A percentile compares a stretch with the other conserved stretches of the same genome.
Evolutionary conservation across 30 jellyfish, hydroid and myxozoan genomes (phyloP).

Genomic region (Hydractinia symbiolongicarpus): DNA sequence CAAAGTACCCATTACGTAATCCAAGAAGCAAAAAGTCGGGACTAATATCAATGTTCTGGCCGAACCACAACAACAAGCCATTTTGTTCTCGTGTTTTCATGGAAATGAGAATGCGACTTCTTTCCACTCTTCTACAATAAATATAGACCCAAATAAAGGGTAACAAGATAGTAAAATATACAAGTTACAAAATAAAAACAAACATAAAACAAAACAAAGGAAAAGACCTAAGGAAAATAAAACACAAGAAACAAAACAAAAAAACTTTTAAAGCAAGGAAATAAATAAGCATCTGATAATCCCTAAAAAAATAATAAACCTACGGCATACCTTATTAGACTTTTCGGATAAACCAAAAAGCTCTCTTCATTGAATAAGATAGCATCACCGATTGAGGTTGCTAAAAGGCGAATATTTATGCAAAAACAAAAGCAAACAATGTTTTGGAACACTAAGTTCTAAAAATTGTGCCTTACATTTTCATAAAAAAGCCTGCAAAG

Average conservation of each 20-base stretch:
- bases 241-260: too few species aligned
- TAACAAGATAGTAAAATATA: too few species aligned
- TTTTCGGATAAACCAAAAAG: conserved; percentile 3
- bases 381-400: neutral
- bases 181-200: neutral
- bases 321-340: neutral
- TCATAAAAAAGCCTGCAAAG: too few species aligned
- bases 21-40: conserved; percentile 74
- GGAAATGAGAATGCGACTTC: conserved; percentile 6
- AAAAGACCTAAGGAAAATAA: too few species aligned
- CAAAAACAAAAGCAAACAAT: too few species aligned
- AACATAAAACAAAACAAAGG: neutral
- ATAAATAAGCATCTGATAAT: neutral
- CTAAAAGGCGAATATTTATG: too few species aligned
- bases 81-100: conserved; percentile 1
- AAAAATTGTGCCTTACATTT: too few species aligned
- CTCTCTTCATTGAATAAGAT: conserved; percentile 13
- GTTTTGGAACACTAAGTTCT: too few species aligned
- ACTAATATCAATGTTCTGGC: conserved; percentile 25
- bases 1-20: conserved; percentile 58
- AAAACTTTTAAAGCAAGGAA: too few species aligned
- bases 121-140: conserved; percentile 9
- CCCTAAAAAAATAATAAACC: neutral
- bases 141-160: too few species aligned
- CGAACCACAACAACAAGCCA: conserved; percentile 34